Conservation (phyloP, 2,888 invertebrate species). For the Trachelus iudaicus region DNA sequence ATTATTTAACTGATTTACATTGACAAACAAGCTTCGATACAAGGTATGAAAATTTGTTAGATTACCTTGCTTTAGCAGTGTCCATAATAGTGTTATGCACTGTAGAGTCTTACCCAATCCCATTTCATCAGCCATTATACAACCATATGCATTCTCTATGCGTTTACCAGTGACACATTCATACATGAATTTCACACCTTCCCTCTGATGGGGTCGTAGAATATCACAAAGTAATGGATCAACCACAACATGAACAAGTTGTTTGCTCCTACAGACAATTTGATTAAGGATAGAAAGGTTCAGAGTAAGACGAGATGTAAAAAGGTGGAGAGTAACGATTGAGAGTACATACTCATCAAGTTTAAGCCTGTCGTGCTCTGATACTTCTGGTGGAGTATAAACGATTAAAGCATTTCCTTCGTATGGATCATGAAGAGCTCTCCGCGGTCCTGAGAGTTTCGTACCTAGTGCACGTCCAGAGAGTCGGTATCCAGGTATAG, state of each 20-base stretch:
- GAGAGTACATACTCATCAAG: constrained; percentile 71
- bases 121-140: constrained; percentile 99
- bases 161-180: constrained; percentile 96
- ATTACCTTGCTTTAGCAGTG: constrained; percentile 81
- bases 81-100: constrained; percentile 96
- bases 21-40: not conserved
- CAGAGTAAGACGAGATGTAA: not conserved
- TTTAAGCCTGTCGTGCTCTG: constrained; percentile 89
- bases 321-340: not conserved
- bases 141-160: constrained; percentile 88
- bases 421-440: constrained; percentile 90
- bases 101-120: constrained; percentile 98
- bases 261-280: constrained; percentile 67
- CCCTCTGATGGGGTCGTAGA: constrained; percentile 96
- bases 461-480: constrained; percentile 85
- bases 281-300: not conserved
- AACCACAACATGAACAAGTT: constrained; percentile 94
- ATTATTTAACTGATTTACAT: not conserved
- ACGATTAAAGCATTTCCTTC: constrained; percentile 93
- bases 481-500: constrained; percentile 87
- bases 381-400: constrained; percentile 84
- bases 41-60: not conserved
- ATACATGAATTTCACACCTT: constrained; percentile 99
- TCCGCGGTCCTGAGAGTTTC: constrained; percentile 69
- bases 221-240: constrained; percentile 93